Percentiles rank a stretch among this genome's conserved stretches.
phyloP scores from a whole-genome alignment of 2,888 invertebrate genomes.

The Bhutanitis thaidina region DNA sequence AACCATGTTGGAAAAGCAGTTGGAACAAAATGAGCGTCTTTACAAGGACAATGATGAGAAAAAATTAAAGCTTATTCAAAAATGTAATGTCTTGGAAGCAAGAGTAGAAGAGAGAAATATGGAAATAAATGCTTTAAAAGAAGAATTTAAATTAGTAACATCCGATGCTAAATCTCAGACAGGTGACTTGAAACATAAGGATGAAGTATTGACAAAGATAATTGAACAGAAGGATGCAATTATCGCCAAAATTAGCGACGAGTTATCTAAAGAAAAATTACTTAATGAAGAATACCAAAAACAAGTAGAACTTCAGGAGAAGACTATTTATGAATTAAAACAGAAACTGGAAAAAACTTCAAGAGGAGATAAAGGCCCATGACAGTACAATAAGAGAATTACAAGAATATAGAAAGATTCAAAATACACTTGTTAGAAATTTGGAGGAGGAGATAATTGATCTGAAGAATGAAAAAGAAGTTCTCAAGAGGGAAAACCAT shows the following conservation, averaged over 20 bases:
- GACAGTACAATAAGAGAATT: constrained; percentile 7
- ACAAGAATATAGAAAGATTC: constrained; percentile 8
- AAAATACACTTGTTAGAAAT: constrained; percentile 12
- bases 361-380: constrained; percentile 22
- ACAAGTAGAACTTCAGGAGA: constrained; percentile 32
- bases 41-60: constrained; percentile 36
- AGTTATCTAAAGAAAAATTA: constrained; percentile 41
- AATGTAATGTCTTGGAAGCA: constrained; percentile 43
- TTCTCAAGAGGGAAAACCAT: constrained; percentile 8
- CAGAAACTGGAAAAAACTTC: constrained; percentile 32
- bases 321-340: constrained; percentile 32
- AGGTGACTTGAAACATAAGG: constrained; percentile 16
- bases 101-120: constrained; percentile 47
- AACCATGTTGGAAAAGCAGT: constrained; percentile 38
- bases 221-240: constrained; percentile 40
- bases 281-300: constrained; percentile 35
- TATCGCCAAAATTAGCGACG: constrained; percentile 40
- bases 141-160: constrained; percentile 21
- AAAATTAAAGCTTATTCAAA: constrained; percentile 38
- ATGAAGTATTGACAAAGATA: constrained; percentile 27
- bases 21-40: constrained; percentile 36
- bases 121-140: constrained; percentile 33
- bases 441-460: constrained; percentile 10
- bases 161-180: constrained; percentile 9
- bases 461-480: neutral